Evolutionary conservation across 2,797 vertebrate species (phyloP).

Genomic region (Sternotherus odoratus): DNA sequence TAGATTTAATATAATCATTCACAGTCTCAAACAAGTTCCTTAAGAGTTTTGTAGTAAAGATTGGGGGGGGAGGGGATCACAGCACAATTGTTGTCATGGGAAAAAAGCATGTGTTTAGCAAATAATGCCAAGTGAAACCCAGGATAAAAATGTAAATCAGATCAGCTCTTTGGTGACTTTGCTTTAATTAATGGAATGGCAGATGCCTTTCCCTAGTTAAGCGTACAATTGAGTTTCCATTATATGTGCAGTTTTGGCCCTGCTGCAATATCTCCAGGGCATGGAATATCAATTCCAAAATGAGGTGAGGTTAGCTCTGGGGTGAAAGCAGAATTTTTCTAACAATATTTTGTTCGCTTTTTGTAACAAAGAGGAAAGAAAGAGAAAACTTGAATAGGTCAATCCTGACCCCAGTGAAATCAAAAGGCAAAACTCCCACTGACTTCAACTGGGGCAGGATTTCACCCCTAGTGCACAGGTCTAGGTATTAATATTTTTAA

Average conservation of each 20-base stretch:
- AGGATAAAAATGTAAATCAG: background rate
- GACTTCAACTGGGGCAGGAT: background rate
- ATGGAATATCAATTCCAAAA: background rate
- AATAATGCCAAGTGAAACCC: background rate
- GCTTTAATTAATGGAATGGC: background rate
- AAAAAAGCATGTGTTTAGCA: background rate
- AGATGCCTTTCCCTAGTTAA: background rate
- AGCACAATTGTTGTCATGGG: background rate
- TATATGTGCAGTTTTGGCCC: background rate
- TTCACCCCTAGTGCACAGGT: background rate
- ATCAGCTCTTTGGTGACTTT: background rate
- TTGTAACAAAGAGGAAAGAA: background rate
- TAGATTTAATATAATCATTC: background rate
- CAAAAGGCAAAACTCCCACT: background rate
- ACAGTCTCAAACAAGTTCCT: background rate
- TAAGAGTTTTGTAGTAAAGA: background rate
- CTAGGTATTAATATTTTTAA: background rate
- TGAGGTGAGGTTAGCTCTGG: background rate
- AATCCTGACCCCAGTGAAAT: background rate
- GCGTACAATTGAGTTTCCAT: background rate
- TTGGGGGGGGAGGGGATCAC: fast-evolving
- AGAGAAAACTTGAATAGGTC: background rate
- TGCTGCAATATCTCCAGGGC: background rate
- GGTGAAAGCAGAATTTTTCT: background rate
- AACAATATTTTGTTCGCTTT: background rate